Base-by-base conservation (phyloP, 2,113 vertebrate species). In the Catharus minimus region DNA sequence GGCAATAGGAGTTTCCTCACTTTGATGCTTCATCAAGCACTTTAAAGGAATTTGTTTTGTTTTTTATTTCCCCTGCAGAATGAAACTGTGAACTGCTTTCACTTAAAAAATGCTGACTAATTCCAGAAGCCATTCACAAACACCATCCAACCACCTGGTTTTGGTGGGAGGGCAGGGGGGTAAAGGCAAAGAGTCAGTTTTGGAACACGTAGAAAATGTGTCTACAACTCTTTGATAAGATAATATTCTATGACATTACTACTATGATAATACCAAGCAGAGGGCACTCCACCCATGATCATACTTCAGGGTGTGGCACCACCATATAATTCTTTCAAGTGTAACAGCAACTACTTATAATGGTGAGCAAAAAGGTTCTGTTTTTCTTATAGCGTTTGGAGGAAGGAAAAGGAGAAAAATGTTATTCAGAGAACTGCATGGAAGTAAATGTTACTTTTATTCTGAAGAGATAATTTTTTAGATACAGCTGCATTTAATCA, bases 1-100 rank as follows among this genome's bases (percentile, higher is more conserved):
- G n/a, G 50, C 81, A 95, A 78, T 94, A 80, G 55, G 71, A 87
- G 9, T 91, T 93, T 88, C 75, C 56, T 94, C 65, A 82, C 60
- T 80, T 76, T 27, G 7, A 72, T 92, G 38, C 41, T 88, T 82
- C 73, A 75, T 67, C 53, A 86, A 92, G 50, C 7, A 32, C 75
- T 82, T 86, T 44, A 79, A 17, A 88, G 65, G 33, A 89, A 82
- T 39, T 74, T 82, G 7, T 6, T 36, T 9, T 14, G 4, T 11
- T 4, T 28, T 49, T 32, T 52, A 36, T 38, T 38, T 12, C 30
- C 20, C 11, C 9, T 6, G 19, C 13, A 80, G 56, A 82, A 73
- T 82, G 66, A 55, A 92, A 77, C 2, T 49, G 7, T 78, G 38
- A 86, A 39, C 65, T 47, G 2, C 2, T 55, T 11, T 82, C 1